These are phyloP conservation scores for Caerostris extrusa DNA, from an alignment of 1,140 invertebrate species.

Conservation along the genomic window DNA sequence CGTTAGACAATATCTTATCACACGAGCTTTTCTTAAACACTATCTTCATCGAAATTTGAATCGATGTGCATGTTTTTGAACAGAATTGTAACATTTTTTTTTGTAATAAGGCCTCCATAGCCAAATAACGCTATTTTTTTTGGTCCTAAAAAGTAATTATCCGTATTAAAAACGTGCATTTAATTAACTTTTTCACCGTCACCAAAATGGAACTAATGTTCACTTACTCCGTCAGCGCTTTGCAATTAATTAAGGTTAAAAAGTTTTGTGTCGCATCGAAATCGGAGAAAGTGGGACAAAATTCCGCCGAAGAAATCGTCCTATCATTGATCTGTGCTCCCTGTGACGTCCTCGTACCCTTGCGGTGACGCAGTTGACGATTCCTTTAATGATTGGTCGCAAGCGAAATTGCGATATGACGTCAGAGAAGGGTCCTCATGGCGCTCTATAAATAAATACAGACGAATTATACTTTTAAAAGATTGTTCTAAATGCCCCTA, in stretches of 20 bases:
- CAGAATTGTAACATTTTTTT: no score
- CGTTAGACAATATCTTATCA: no score
- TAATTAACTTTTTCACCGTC: background rate
- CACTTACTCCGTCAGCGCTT: background rate
- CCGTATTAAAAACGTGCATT: background rate
- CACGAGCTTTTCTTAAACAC: no score
- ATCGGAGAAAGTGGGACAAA: constrained; percentile 22
- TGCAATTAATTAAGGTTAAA: constrained; percentile 8
- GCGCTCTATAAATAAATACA: constrained; percentile 11
- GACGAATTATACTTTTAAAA: constrained; percentile 20
- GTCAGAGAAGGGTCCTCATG: background rate
- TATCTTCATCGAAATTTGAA: no score
- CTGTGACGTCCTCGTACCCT: constrained; percentile 25
- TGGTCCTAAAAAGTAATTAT: background rate
- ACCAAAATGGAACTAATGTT: background rate
- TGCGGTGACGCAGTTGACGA: constrained; percentile 48
- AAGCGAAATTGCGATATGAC: constrained; percentile 10
- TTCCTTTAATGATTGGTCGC: constrained; percentile 43
- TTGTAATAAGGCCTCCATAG: no score
- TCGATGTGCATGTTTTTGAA: no score
- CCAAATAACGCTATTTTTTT: background rate
- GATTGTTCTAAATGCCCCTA: background rate
- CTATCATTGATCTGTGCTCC: constrained; percentile 37
- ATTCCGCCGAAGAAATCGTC: constrained; percentile 15
- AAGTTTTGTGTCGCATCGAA: constrained; percentile 31